Evolutionary conservation across 2,113 vertebrate species (phyloP).

Genomic region (Thryonomys swinderianus): DNA sequence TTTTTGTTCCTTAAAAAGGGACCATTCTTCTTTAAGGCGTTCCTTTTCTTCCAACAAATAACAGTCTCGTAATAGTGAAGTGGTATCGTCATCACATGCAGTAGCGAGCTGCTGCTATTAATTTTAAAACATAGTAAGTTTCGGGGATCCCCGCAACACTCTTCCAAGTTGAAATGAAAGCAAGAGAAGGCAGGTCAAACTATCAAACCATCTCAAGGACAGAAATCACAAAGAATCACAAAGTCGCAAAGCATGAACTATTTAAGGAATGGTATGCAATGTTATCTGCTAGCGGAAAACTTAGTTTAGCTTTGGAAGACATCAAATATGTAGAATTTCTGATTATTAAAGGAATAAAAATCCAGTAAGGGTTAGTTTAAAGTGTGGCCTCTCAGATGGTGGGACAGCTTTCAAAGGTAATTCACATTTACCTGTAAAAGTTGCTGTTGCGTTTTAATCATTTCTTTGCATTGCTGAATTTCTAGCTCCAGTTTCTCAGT

Average conservation of each 20-base stretch:
- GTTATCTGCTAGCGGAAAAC: neutral
- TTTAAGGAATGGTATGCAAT: neutral
- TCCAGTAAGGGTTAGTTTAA: neutral
- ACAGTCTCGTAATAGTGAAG: conserved; percentile 93
- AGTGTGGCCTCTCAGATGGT: neutral
- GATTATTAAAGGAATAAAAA: neutral
- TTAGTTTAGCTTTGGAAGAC: neutral
- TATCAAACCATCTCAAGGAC: neutral
- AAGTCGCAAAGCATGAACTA: neutral
- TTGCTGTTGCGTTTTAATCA: conserved; percentile 96
- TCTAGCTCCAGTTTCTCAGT: conserved; percentile 93
- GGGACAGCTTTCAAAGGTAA: neutral
- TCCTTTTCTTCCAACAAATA: conserved; percentile 97
- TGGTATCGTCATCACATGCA: conserved; percentile 94
- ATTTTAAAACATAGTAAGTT: conserved; percentile 59
- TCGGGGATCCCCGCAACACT: neutral
- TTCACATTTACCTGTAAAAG: conserved; percentile 92
- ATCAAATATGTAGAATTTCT: neutral
- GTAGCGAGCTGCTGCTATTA: conserved; percentile 93
- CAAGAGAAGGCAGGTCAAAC: neutral
- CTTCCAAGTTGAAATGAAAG: neutral
- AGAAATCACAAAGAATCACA: neutral
- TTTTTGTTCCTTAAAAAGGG: conserved; percentile 95
- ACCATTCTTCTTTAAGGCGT: conserved; percentile 96
- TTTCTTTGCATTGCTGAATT: conserved; percentile 97